phyloP scores from a whole-genome alignment of 2,888 invertebrate genomes.

The Nymphalis urticae region DNA sequence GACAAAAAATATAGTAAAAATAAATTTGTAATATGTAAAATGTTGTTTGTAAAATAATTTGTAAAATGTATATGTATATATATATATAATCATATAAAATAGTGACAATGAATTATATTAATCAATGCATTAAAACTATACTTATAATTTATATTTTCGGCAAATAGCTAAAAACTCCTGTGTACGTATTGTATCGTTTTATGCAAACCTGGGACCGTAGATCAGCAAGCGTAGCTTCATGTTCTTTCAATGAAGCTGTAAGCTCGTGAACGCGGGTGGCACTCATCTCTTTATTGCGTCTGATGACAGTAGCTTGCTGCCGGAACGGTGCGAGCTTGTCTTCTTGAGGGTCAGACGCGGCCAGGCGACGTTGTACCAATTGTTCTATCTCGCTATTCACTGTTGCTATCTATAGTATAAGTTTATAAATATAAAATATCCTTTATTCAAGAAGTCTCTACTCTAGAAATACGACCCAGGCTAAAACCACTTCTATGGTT shows the following conservation, averaged over 20 bases:
- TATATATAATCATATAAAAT: no score
- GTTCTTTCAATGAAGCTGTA: slow-evolving; percentile 81
- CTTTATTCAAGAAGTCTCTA: neutral
- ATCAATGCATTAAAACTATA: no score
- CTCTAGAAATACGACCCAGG: neutral
- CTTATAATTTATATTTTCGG: no score
- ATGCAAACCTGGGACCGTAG: slow-evolving; percentile 70
- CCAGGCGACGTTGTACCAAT: slow-evolving; percentile 86
- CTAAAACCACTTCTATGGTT: no score
- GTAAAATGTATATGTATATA: no score
- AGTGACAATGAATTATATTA: no score
- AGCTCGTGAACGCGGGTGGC: slow-evolving; percentile 86
- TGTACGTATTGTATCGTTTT: neutral
- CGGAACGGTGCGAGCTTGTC: slow-evolving; percentile 92
- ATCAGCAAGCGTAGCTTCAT: slow-evolving; percentile 83
- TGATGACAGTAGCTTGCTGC: slow-evolving; percentile 91
- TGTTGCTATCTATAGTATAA: neutral
- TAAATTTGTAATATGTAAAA: no score
- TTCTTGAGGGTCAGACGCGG: slow-evolving; percentile 82
- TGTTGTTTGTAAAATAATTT: no score
- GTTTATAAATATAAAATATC: neutral
- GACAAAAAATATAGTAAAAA: no score
- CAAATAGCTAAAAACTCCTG: no score
- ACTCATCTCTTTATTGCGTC: slow-evolving; percentile 89
- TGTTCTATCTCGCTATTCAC: slow-evolving; percentile 84